Evolutionary conservation across 2,888 invertebrate genomes (phyloP), one percentile per base, ranked within the genome.

Genomic region (Shargacucullia verbasci): DNA sequence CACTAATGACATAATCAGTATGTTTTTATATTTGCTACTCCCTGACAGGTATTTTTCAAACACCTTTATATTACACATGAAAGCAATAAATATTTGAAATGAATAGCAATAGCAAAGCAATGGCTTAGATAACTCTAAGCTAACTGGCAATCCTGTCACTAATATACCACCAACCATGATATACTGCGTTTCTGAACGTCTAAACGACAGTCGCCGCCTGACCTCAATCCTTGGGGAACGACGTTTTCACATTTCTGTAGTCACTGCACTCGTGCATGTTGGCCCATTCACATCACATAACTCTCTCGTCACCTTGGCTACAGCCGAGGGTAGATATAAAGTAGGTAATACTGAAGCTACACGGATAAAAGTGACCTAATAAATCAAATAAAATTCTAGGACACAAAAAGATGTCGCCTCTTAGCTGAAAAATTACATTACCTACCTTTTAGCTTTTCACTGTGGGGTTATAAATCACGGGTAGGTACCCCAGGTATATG

Each of bases 221-320:
- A 63, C 61, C 61, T 38, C 34, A 34, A 64, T 61, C 56, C 56
- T 34, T 43, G 61, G 27, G n/a, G 31, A 10, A 44, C 34, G 29
- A 39, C 15, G 29, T 44, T 64, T 39, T 40, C 31, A 31, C 43
- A 63, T 20, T 56, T 48, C 44, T 9, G n/a, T 27, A 15, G 12
- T 43, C 5, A 20, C 20, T 20, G 14, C 4, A 13, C 34, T 11
- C 25, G 31, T 41, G 15, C 35, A 62, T 20, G 25, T 31, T 27
- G 14, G 9, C 11, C 4, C 11, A 14, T 46, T 29, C 55, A 35
- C 10, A 15, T 29, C 3, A 5, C 7, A 29, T 29, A 35, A 44
- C 35, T 44, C 64, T 15, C 40, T 10, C 13, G 33, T 31, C 13
- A 13, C 33, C 35, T 56, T 39, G 25, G 56, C 34, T 39, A 44